Evolutionary conservation across 2,888 invertebrate species (phyloP).

Genomic region (Tipula vernalis): DNA sequence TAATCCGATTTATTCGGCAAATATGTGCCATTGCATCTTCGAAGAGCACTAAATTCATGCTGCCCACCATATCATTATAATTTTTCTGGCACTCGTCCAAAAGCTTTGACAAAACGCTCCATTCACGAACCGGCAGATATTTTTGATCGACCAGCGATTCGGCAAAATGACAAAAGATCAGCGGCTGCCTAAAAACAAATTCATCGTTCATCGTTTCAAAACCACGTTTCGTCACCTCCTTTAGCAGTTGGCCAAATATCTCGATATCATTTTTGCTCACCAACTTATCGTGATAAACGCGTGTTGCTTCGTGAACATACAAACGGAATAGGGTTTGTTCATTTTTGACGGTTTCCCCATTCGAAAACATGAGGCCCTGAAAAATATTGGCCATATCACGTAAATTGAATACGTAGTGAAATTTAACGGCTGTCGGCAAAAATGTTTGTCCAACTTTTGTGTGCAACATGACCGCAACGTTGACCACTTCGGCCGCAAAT

Average conservation of each 20-base stretch:
- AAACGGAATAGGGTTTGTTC: slow-evolving; percentile 62
- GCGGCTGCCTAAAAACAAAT: slow-evolving; percentile 55
- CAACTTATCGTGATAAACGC: slow-evolving; percentile 87
- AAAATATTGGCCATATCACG: slow-evolving; percentile 88
- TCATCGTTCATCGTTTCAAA: slow-evolving; percentile 62
- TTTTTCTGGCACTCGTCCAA: slow-evolving; percentile 66
- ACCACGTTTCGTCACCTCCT: slow-evolving; percentile 67
- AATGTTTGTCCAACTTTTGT: slow-evolving; percentile 60
- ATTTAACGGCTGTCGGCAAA: slow-evolving; percentile 87
- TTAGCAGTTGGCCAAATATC: slow-evolving; percentile 54
- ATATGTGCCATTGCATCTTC: slow-evolving; percentile 92
- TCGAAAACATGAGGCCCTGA: slow-evolving; percentile 79
- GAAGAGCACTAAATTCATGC: slow-evolving; percentile 89
- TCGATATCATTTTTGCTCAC: slow-evolving; percentile 68
- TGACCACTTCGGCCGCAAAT: slow-evolving; percentile 48
- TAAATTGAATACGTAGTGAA: slow-evolving; percentile 89
- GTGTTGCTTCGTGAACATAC: slow-evolving; percentile 80
- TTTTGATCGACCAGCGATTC: slow-evolving; percentile 84
- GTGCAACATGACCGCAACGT: slow-evolving; percentile 64
- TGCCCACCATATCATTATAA: slow-evolving; percentile 82
- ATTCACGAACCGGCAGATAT: slow-evolving; percentile 66
- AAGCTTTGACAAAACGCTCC: slow-evolving; percentile 56
- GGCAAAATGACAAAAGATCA: slow-evolving; percentile 88
- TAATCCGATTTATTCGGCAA: slow-evolving; percentile 79
- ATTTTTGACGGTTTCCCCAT: slow-evolving; percentile 57